phyloP scores from a whole-genome alignment of 2,888 invertebrate species.

The Antitype chi region DNA sequence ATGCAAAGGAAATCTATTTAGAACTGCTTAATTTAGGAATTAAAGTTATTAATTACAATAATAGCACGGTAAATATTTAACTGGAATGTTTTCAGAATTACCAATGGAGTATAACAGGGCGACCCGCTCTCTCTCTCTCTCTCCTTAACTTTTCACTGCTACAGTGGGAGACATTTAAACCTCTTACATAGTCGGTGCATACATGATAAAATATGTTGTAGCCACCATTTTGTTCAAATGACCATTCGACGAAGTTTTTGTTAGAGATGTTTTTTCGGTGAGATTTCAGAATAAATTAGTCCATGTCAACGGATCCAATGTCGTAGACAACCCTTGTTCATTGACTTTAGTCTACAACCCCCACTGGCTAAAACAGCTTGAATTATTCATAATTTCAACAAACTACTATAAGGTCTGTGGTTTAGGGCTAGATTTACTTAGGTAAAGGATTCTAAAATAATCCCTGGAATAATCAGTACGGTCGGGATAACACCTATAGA shows the following conservation, averaged over 20 bases:
- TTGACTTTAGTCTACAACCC: not conserved
- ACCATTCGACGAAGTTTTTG: not conserved
- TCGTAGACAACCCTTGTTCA: not conserved
- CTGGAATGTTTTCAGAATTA: too few species aligned
- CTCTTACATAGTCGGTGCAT: too few species aligned
- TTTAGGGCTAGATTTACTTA: constrained; percentile 3
- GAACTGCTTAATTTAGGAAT: too few species aligned
- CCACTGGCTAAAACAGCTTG: not conserved
- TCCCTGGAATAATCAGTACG: constrained; percentile 8
- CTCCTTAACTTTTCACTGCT: too few species aligned
- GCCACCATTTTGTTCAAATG: too few species aligned
- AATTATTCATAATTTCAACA: constrained; percentile 33
- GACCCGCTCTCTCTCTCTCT: too few species aligned
- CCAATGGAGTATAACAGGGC: too few species aligned
- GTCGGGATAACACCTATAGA: not conserved
- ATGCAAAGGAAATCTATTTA: too few species aligned
- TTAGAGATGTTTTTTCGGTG: not conserved
- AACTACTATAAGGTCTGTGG: not conserved
- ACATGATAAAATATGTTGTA: too few species aligned
- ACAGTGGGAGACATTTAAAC: too few species aligned
- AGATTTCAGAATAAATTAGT: not conserved
- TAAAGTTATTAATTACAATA: too few species aligned
- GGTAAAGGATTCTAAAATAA: not conserved
- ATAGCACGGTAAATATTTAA: too few species aligned
- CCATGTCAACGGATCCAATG: not conserved